phyloP scores from a whole-genome alignment of 2,888 invertebrate species.

The Hirtodrosophila histrioides region DNA sequence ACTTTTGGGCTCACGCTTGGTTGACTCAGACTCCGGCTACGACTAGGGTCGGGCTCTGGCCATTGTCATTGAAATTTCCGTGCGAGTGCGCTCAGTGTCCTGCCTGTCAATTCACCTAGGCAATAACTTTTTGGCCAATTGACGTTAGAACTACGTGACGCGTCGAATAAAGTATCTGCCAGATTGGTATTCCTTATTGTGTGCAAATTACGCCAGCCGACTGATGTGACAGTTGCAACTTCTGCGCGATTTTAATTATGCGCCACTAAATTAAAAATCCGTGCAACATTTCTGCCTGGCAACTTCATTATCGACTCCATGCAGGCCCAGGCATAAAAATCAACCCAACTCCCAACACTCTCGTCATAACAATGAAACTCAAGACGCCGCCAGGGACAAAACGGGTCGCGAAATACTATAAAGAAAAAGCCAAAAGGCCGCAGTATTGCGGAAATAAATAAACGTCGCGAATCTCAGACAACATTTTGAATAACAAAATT shows the following conservation, averaged over 20 bases:
- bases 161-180: conserved; percentile 42
- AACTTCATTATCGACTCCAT: conserved; percentile 60
- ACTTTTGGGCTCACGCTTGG: conserved; percentile 55
- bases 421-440: conserved; percentile 57
- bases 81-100: conserved; percentile 80
- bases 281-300: conserved; percentile 2
- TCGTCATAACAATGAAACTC: conserved; percentile 68
- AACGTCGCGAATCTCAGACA: conserved; percentile 78
- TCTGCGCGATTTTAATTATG: conserved; percentile 63
- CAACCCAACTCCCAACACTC: conserved; percentile 43
- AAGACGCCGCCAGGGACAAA: conserved; percentile 27
- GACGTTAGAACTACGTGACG: conserved; percentile 80
- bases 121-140: conserved; percentile 77
- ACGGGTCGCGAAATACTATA: conserved; percentile 11
- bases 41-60: conserved; percentile 26
- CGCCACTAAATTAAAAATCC: conserved; percentile 63
- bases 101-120: conserved; percentile 48
- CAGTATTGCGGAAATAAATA: conserved; percentile 83
- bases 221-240: conserved; percentile 18
- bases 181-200: conserved; percentile 60
- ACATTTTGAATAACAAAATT: conserved; percentile 84
- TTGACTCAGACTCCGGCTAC: conserved; percentile 38
- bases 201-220: conserved; percentile 54
- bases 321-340: conserved; percentile 65
- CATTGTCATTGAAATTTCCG: conserved; percentile 80